A percentile compares a stretch with the other conserved stretches of the same genome.
Conservation (phyloP, 1,140 invertebrate genomes). For the Pygmarrhopalites habei region DNA sequence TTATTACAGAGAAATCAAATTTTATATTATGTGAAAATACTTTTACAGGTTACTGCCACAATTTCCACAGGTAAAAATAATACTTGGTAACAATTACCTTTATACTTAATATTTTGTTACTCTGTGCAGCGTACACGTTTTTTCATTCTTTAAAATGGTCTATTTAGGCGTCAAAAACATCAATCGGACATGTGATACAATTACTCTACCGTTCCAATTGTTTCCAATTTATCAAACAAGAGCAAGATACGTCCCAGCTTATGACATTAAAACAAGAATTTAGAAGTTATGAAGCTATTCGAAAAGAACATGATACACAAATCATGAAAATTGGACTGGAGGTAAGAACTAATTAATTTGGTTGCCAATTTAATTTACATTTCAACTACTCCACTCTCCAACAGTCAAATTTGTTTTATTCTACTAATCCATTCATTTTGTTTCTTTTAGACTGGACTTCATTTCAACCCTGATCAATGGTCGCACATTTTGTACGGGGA, state of each 20-base stretch:
- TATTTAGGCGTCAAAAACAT: conserved; percentile 83
- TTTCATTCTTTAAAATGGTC: background rate
- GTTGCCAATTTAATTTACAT: too few species aligned
- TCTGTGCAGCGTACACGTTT: background rate
- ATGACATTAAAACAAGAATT: conserved; percentile 99
- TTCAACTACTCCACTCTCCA: too few species aligned
- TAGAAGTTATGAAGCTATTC: conserved; percentile 68
- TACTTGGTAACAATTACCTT: background rate
- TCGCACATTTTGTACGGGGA: conserved; percentile 93
- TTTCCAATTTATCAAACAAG: conserved; percentile 91
- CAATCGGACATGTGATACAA: conserved; percentile 97
- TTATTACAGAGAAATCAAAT: too few species aligned
- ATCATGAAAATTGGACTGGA: conserved; percentile 96
- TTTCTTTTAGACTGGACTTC: too few species aligned
- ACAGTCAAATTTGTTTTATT: too few species aligned
- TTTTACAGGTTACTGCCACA: conserved; percentile 82
- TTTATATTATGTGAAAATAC: too few species aligned
- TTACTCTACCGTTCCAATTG: conserved; percentile 94
- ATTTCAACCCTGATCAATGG: conserved; percentile 98
- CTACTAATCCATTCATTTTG: too few species aligned
- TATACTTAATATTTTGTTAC: background rate
- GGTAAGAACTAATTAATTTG: too few species aligned
- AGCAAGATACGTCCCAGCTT: conserved; percentile 92
- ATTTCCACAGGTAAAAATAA: conserved; percentile 66
- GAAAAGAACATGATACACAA: conserved; percentile 96